Percentiles rank a stretch among this genome's conserved stretches.
These are phyloP conservation scores for Rhagonycha fulva DNA, from an alignment of 2,888 invertebrate genomes.

Conservation along the genomic window DNA sequence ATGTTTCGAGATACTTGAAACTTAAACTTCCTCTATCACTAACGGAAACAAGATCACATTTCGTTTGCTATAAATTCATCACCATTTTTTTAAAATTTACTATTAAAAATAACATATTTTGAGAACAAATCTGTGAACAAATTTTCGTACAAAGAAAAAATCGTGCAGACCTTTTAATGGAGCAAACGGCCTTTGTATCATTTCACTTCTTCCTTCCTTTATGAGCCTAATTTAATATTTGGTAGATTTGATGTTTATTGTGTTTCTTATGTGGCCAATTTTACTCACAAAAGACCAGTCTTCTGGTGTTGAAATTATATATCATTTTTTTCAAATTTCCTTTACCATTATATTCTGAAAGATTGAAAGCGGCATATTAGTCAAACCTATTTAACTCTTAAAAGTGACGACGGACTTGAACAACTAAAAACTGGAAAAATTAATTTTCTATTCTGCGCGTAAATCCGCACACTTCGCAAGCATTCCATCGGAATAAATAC, in stretches of 20 bases:
- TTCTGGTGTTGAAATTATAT: not conserved
- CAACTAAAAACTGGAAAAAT: not conserved
- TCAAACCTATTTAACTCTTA: not conserved
- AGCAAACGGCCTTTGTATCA: not conserved
- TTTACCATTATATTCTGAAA: not conserved
- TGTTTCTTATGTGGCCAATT: not conserved
- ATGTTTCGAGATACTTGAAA: not conserved
- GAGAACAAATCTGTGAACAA: not conserved
- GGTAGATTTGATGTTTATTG: not conserved
- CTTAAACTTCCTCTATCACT: not conserved
- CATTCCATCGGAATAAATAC: not conserved
- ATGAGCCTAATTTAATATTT: not conserved
- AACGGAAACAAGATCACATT: not conserved
- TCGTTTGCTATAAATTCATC: not conserved
- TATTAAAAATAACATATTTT: not conserved
- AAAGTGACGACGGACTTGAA: not conserved
- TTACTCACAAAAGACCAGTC: not conserved
- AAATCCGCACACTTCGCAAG: too few species aligned
- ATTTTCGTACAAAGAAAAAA: not conserved
- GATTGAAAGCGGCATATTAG: not conserved
- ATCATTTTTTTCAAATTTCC: not conserved
- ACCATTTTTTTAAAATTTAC: not conserved
- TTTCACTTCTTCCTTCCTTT: not conserved
- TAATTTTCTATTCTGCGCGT: not conserved
- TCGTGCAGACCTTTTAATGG: not conserved